Conservation (phyloP, 2,113 vertebrate genomes). For the Cololabis saira region DNA sequence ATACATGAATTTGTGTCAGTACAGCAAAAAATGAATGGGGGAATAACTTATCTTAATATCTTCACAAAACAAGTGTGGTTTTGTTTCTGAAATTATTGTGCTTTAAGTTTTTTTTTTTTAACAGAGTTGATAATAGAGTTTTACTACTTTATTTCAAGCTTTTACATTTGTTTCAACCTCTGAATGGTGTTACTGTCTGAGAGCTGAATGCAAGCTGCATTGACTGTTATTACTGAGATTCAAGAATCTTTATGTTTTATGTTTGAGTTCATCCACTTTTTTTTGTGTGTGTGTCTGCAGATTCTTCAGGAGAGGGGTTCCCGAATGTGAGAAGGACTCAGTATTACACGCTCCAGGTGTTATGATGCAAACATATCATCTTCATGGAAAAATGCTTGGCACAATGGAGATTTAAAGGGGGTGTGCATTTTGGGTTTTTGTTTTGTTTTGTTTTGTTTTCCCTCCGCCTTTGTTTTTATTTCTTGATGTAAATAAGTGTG, state of each 20-base stretch:
- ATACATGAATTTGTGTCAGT: no score
- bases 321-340: conserved; percentile 89
- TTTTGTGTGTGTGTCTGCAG: conserved; percentile 76
- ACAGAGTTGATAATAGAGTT: no score
- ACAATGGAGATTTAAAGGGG: conserved; percentile 80
- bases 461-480: conserved; percentile 55
- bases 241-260: background rate
- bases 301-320: conserved; percentile 98
- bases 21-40: no score
- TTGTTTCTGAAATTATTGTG: no score
- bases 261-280: background rate
- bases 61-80: no score
- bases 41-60: no score
- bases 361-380: conserved; percentile 84
- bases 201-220: no score
- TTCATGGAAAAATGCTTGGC: conserved; percentile 77
- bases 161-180: no score
- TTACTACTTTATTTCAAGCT: no score
- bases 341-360: conserved; percentile 79
- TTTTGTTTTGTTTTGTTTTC: conserved; percentile 49
- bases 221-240: background rate
- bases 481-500: conserved; percentile 73
- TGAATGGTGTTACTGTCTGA: no score
- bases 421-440: conserved; percentile 48
- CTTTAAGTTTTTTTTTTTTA: no score